Base-by-base conservation (phyloP, 2,888 invertebrate species). In the Ctena decussata region DNA sequence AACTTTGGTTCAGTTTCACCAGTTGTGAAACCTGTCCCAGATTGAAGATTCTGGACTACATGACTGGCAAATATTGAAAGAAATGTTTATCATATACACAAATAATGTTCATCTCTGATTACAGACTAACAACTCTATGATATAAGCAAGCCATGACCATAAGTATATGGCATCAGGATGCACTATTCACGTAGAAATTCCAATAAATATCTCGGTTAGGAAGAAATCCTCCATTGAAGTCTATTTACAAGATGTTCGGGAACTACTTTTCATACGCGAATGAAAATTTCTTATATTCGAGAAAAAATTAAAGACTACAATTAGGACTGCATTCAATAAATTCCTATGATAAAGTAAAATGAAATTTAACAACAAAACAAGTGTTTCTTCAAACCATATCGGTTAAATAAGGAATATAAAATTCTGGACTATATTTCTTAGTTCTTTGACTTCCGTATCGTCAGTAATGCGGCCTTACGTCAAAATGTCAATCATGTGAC, bases 1-100 rank as follows among this genome's bases (percentile, higher is more conserved):
- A 65, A 24, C 30, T 27, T 49, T 21, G 49, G 49, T 21, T 49
- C 57, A 27, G 57, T 57, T 65, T 65, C 35, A 32, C 65, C 39
- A 60, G 71, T 83, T 83, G 83, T 83, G 79, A 79, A 83, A 83
- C 76, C 49, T 81, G 85, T 85, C 85, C 85, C 85, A 79, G 85
- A 85, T 82, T 72, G 79, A 72, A 76, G 39, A 32, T 78, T 49
- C 37, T 44, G 35, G 35, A 21, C 81, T 85, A 85, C 85, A 85
- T 85, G 85, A 81, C 77, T 85, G 85, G 69, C 70, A 76, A 49
- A 35, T 65, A 32, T 35, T 32, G 5, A 65, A 65, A 11, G 1
- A 35, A 65, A 35, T 35, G 3, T 6, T 12, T 18, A 65, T 24
- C 11, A 5, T 65, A 12, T 35, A 32, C 11, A 35, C 18, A 18